Conservation (phyloP, 1,140 invertebrate genomes). For the Tribolium madens region DNA sequence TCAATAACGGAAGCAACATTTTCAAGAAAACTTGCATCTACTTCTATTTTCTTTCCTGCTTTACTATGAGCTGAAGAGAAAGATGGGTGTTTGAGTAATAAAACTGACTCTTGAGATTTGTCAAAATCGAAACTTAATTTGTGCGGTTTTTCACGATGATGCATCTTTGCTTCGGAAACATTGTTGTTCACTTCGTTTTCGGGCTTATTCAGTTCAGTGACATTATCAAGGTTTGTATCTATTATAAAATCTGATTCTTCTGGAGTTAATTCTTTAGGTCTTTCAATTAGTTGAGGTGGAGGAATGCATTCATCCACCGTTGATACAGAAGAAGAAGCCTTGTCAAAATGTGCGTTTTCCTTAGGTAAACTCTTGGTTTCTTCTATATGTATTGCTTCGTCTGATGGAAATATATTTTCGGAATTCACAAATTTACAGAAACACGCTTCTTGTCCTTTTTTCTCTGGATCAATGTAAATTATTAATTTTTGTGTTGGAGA, state of each 20-base stretch:
- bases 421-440: neutral
- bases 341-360: neutral
- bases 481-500: conserved; percentile 2
- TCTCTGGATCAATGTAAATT: neutral
- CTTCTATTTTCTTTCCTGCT: neutral
- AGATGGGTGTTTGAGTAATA: neutral
- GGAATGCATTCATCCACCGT: neutral
- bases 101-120: neutral
- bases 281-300: neutral
- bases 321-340: neutral
- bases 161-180: no score
- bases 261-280: neutral
- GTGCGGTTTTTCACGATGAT: no score
- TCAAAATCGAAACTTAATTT: no score
- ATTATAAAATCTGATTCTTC: neutral
- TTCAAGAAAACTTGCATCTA: conserved; percentile 4
- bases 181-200: no score
- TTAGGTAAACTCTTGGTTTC: no score
- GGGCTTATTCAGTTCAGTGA: neutral
- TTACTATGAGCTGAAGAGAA: neutral
- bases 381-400: neutral
- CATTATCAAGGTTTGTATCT: neutral
- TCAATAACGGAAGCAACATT: neutral
- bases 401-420: neutral
- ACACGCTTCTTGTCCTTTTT: neutral